Base-by-base conservation (phyloP, 2,888 invertebrate species). In the Apodemia mormo region DNA sequence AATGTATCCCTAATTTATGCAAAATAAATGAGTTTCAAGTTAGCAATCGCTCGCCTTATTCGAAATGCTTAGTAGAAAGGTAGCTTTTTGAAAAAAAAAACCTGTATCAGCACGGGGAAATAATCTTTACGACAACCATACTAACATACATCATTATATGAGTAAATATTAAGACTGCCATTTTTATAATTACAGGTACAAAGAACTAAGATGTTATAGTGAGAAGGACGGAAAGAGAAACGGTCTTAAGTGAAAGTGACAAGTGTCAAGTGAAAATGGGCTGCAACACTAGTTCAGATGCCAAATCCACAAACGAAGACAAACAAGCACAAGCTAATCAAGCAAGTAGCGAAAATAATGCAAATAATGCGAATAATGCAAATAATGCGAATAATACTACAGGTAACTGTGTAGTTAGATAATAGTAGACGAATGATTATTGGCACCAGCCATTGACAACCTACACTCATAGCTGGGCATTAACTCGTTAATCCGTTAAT, bases 261-360 rank as follows among this genome's bases (percentile, higher is more conserved):
- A 52, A 52, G 52, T 52, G 52, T 52, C n/a, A 52, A 52, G 52
- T 52, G 52, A 79, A 75, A 75, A 80, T 80, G 80, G 80, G 80
- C 70, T 80, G 80, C 73, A 80, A 80, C 37, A 80, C 80, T 2
- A 80, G 80, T 73, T 80, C 80, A 52, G 80, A 80, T 33, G 77
- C 79, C n/a, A 80, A 80, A 73, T 70, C 75, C 40, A 74, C 74
- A 12, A 76, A 76, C 49, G 80, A 80, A 45, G 78, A 78, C 69
- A 77, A 77, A 40, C 75, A 77, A 61, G 37, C 61, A 33, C 61
- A 64, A n/a, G 61, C 2, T 7, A 64, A 64, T 37, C 12, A 64
- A 33, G 37, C 37, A 37, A 64, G 14, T 64, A 64, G 14, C 33
- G 61, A 33, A n/a, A 64, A 64, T 14, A 37, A 8, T 2, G 61